Evolutionary conservation across 2,113 vertebrate genomes (phyloP), one percentile per base, ranked within the genome.

Genomic region (Excalfactoria chinensis): DNA sequence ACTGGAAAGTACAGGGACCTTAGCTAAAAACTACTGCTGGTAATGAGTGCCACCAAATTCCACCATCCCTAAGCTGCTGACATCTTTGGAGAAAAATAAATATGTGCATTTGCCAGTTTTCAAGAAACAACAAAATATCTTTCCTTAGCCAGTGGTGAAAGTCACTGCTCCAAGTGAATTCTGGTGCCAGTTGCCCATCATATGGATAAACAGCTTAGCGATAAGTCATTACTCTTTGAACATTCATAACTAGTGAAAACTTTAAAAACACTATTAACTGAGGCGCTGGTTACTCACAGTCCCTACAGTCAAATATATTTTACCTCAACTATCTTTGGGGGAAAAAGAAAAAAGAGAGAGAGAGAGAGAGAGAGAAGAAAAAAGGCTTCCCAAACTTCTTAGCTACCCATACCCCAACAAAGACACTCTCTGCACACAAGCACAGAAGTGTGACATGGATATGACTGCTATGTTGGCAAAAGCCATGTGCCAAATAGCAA

Each of bases 1-100:
- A 80, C 81, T 51, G 76, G 68, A 83, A 62, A 51, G 74, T 87
- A 66, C 30, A 72, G 88, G 55, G 82, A 93, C 88, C 96, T 90
- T 6, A 90, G 63, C 66, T 74, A 62, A 92, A 93, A 81, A 8
- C 0, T 5, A 55, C 81, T 69, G 74, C 30, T 55, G 53, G 32
- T 46, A 44, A 62, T 82, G 81, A 95, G 73, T 35, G 68, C 89
- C 18, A 86, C 43, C 0, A 1, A 81, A 51, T 89, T 83, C 28
- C 82, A 63, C 34, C 40, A 12, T 71, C 40, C 78, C 70, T 41
- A 77, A 70, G 51, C 37, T 79, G 46, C 59, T 79, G 90, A 94
- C 22, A 44, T 74, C 41, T 22, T 18, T 40, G 25, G 35, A 40
- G 25, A 40, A 63, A 63, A 40, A 63, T 40, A 63, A 28, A 40